Conservation (phyloP, 2,797 vertebrate genomes). For the Chaetodon trifasciatus region DNA sequence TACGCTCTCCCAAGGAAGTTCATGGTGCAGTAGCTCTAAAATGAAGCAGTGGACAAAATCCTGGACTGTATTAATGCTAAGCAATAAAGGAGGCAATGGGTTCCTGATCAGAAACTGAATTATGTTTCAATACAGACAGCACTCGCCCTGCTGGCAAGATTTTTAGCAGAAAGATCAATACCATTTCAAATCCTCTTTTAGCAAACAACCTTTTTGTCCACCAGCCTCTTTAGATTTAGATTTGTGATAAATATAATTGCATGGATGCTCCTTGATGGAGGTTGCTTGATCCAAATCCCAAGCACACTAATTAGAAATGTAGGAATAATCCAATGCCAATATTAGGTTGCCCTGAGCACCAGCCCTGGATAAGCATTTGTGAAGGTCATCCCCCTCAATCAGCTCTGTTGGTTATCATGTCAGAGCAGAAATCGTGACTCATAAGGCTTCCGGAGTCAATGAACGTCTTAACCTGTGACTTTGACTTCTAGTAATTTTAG, state of each 20-base stretch:
- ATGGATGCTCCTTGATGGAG: slow-evolving; percentile 50
- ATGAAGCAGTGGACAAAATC: slow-evolving; percentile 10
- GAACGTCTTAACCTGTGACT: slow-evolving; percentile 60
- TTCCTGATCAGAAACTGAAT: slow-evolving; percentile 21
- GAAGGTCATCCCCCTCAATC: slow-evolving; percentile 80
- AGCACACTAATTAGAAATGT: slow-evolving; percentile 71
- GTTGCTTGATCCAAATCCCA: slow-evolving; percentile 53
- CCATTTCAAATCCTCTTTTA: slow-evolving; percentile 43
- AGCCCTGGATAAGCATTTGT: slow-evolving; percentile 66
- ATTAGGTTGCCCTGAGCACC: slow-evolving; percentile 71
- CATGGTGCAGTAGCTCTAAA: background rate
- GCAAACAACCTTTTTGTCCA: slow-evolving; percentile 47
- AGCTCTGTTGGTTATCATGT: slow-evolving; percentile 74
- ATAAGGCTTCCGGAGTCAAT: slow-evolving; percentile 45
- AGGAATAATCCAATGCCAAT: slow-evolving; percentile 74
- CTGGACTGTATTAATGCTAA: background rate
- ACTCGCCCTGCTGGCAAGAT: slow-evolving; percentile 13
- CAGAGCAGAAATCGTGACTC: slow-evolving; percentile 69
- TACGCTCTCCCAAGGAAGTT: slow-evolving; percentile 8
- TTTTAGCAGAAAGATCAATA: slow-evolving; percentile 52
- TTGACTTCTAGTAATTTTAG: slow-evolving; percentile 53
- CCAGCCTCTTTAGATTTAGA: slow-evolving; percentile 51
- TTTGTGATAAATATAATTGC: slow-evolving; percentile 70
- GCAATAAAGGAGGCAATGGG: background rate
- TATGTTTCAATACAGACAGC: slow-evolving; percentile 21